These are phyloP conservation scores for Synaphobranchus kaupii DNA, from an alignment of 2,797 vertebrate genomes.

Conservation along the genomic window DNA sequence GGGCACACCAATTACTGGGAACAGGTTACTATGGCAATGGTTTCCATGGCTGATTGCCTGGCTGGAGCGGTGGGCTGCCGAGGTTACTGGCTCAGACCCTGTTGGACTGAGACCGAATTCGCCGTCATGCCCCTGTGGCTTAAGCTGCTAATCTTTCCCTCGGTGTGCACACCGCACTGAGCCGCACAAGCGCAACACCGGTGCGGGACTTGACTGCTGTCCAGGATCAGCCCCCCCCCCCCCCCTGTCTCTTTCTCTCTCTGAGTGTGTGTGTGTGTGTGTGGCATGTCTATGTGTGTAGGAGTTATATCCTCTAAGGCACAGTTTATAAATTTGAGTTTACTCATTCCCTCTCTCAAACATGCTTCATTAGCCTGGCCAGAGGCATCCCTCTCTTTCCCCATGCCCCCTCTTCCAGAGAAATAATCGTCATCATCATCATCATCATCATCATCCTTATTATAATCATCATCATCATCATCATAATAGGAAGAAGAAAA, in stretches of 20 bases:
- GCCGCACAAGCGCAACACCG: background rate
- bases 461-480: background rate
- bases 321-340: background rate
- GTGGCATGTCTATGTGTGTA: background rate
- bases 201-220: background rate
- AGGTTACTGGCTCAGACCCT: background rate
- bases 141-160: conserved; percentile 15
- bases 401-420: background rate
- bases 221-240: background rate
- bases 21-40: conserved; percentile 29
- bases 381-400: background rate
- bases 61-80: background rate
- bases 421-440: background rate
- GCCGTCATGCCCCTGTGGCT: conserved; percentile 11
- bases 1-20: conserved; percentile 11
- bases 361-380: too few species aligned
- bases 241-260: background rate
- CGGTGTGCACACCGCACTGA: background rate
- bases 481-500: background rate
- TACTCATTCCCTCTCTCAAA: too few species aligned
- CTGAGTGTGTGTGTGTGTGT: background rate
- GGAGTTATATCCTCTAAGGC: background rate
- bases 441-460: background rate
- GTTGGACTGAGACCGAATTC: background rate
- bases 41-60: background rate